These are phyloP conservation scores for Leptopilina syphax DNA, from an alignment of 2,888 invertebrate genomes.

Conservation along the genomic window DNA sequence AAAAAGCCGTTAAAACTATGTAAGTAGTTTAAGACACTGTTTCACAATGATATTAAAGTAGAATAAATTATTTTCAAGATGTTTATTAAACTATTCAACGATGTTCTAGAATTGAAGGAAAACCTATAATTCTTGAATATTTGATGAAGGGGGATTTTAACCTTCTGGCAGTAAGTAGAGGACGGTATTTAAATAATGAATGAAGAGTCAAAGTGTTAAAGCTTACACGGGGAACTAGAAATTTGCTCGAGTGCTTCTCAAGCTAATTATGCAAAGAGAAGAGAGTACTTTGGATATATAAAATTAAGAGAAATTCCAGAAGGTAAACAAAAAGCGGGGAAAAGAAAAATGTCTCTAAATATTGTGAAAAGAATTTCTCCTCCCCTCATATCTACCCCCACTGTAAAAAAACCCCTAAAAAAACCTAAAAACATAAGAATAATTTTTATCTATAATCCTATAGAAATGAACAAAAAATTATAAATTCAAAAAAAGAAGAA, in stretches of 20 bases:
- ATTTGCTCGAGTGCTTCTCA: slow-evolving; percentile 1
- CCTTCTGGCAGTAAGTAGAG: neutral
- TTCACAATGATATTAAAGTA: neutral
- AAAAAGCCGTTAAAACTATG: too few relatives aligned
- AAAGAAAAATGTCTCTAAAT: neutral
- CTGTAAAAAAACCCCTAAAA: too few relatives aligned
- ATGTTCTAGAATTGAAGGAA: neutral
- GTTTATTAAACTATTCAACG: slow-evolving; percentile 1
- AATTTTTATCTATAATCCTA: too few relatives aligned
- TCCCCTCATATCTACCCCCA: too few relatives aligned
- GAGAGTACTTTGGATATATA: neutral
- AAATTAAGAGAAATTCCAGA: neutral
- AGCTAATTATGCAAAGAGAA: neutral
- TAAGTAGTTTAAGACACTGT: too few relatives aligned
- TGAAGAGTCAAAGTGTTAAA: neutral
- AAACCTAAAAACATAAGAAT: too few relatives aligned
- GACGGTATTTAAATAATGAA: slow-evolving; percentile 21
- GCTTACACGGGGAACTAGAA: slow-evolving; percentile 4
- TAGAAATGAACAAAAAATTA: too few relatives aligned
- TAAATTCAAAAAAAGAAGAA: neutral
- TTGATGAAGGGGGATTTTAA: slow-evolving; percentile 12
- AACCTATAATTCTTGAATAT: slow-evolving; percentile 17
- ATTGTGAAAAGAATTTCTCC: too few relatives aligned
- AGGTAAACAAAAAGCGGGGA: neutral
- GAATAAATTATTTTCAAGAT: neutral